Conservation (phyloP, 1,140 invertebrate species). For the Camponotus floridanus region DNA sequence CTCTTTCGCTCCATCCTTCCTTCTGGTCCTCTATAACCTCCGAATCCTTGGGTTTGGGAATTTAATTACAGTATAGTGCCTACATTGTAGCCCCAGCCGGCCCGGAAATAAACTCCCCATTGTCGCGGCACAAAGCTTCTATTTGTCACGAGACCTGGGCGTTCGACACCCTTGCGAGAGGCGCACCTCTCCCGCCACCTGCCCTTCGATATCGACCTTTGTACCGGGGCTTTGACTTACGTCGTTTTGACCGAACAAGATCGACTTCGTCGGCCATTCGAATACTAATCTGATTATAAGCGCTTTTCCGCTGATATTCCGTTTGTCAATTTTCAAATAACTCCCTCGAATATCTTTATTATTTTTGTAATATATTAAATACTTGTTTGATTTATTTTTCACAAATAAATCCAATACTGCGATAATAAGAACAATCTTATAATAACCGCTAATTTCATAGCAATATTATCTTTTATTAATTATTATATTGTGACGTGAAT, state of each 20-base stretch:
- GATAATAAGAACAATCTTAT: background rate
- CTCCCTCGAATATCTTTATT: background rate
- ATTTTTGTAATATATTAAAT: background rate
- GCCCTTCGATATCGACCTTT: slow-evolving; percentile 76
- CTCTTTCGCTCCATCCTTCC: slow-evolving; percentile 61
- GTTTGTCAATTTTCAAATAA: background rate
- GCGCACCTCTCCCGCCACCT: slow-evolving; percentile 61
- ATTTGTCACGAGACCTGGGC: slow-evolving; percentile 83
- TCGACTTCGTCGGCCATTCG: slow-evolving; percentile 50
- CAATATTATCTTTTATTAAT: background rate
- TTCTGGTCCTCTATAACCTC: slow-evolving; percentile 77
- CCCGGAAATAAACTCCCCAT: slow-evolving; percentile 87
- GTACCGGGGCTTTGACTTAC: slow-evolving; percentile 70
- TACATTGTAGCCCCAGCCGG: slow-evolving; percentile 86
- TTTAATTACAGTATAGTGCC: slow-evolving; percentile 87
- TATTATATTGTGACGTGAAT: background rate
- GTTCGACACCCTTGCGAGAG: slow-evolving; percentile 77
- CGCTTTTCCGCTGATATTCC: slow-evolving; percentile 13
- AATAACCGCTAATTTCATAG: background rate
- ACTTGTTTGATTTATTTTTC: background rate
- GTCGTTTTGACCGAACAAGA: slow-evolving; percentile 52
- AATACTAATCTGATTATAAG: slow-evolving; percentile 50
- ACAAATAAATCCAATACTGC: background rate
- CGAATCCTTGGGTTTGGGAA: slow-evolving; percentile 86
- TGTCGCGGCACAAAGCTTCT: slow-evolving; percentile 85